Evolutionary conservation across 30 jellyfish, hydroid and myxozoan genomes (phyloP).

Genomic region (Turritopsis dohrnii): DNA sequence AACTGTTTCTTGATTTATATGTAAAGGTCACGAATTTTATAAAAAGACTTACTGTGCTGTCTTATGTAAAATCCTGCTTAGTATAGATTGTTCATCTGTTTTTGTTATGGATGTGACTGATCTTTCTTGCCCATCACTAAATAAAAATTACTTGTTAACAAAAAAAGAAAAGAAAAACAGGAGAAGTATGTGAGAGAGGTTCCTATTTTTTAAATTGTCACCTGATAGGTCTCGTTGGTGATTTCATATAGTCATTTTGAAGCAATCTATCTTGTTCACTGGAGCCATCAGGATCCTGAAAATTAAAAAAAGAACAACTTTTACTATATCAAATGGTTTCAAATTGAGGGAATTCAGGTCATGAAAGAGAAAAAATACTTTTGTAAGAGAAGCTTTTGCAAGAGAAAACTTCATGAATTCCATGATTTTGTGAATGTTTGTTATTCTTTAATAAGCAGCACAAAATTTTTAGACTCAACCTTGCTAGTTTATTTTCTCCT

Average conservation of each 20-base stretch:
- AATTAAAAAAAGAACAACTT: too few species aligned
- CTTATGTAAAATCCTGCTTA: conserved; percentile 76
- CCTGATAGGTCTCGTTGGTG: conserved; percentile 25
- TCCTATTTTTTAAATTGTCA: neutral
- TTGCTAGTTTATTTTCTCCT: too few species aligned
- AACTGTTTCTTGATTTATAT: too few species aligned
- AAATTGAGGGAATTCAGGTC: neutral
- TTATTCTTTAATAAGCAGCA: too few species aligned
- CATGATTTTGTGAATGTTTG: too few species aligned
- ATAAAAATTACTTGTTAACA: neutral
- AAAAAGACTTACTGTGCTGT: conserved; percentile 73
- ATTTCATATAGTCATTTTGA: conserved; percentile 1
- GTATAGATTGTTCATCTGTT: conserved; percentile 87
- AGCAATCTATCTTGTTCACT: conserved; percentile 12
- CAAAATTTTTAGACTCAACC: too few species aligned
- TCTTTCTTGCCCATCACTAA: conserved; percentile 61
- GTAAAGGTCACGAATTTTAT: neutral
- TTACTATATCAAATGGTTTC: too few species aligned
- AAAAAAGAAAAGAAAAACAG: neutral
- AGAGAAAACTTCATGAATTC: too few species aligned
- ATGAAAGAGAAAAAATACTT: neutral
- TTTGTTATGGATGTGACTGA: conserved; percentile 66
- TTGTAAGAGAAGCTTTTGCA: too few species aligned
- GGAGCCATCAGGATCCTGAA: neutral
- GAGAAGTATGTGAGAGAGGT: neutral